These are phyloP conservation scores for Cathartes aura DNA, from an alignment of 2,113 vertebrate genomes.

Conservation along the genomic window DNA sequence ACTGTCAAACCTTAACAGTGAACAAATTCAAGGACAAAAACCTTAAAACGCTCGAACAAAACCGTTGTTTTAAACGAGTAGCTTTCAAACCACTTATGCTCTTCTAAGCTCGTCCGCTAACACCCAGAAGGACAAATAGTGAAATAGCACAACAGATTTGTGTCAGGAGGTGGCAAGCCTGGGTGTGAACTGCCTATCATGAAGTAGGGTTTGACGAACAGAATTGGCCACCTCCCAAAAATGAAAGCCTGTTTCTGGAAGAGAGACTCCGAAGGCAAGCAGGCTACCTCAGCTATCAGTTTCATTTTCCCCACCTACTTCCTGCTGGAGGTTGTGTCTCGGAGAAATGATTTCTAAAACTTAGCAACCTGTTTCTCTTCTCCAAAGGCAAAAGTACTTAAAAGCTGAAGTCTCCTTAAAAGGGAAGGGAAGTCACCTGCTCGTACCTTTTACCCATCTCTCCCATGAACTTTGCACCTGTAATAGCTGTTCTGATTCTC, in stretches of 20 bases:
- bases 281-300: neutral
- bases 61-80: neutral
- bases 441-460: neutral
- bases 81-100: neutral
- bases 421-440: neutral
- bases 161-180: conserved; percentile 61
- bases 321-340: neutral
- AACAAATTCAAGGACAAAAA: neutral
- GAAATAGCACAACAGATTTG: conserved; percentile 67
- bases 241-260: neutral
- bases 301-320: neutral
- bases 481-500: neutral
- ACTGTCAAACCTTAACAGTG: neutral
- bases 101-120: neutral
- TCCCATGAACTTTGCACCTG: neutral
- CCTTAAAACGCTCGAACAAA: neutral
- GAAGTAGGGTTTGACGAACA: conserved; percentile 17
- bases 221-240: conserved; percentile 50
- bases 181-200: conserved; percentile 62
- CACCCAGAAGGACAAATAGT: conserved; percentile 44
- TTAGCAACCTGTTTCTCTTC: neutral
- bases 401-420: neutral
- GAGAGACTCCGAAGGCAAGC: neutral
- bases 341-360: neutral
- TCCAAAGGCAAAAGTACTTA: neutral